Evolutionary conservation across 2,888 invertebrate genomes (phyloP).

Genomic region (Oxytorus armatus): DNA sequence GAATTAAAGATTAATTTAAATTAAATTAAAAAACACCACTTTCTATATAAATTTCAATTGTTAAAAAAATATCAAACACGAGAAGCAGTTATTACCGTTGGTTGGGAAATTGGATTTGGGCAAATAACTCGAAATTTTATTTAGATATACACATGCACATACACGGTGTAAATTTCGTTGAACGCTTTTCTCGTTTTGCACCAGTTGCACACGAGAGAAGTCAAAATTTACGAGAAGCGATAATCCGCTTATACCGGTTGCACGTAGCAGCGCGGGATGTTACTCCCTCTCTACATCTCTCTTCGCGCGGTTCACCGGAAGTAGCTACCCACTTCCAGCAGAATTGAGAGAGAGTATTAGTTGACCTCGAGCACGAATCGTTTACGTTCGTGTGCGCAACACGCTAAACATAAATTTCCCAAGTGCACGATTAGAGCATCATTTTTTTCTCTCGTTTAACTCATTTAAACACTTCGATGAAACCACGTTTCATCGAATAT

Average conservation of each 20-base stretch:
- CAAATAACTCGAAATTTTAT: constrained; percentile 16
- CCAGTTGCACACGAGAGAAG: constrained; percentile 9
- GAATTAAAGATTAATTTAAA: no score
- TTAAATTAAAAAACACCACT: no score
- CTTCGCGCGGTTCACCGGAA: constrained; percentile 37
- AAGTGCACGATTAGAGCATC: constrained; percentile 36
- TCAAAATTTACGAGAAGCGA: constrained; percentile 45
- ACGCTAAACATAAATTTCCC: constrained; percentile 29
- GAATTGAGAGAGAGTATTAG: constrained; percentile 3
- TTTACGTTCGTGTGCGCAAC: constrained; percentile 20
- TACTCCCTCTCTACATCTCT: constrained; percentile 3
- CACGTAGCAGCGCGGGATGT: constrained; percentile 28
- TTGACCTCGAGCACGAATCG: not conserved
- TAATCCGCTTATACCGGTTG: constrained; percentile 43
- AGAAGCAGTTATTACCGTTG: not conserved
- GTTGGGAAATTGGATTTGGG: constrained; percentile 20
- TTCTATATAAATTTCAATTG: no score
- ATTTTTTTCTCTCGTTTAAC: not conserved
- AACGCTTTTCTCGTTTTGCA: not conserved
- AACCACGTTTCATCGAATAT: not conserved
- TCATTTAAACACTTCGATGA: not conserved
- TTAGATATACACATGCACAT: not conserved
- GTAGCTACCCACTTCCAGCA: not conserved
- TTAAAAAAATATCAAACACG: no score
- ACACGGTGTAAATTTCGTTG: constrained; percentile 20